Conservation (phyloP, 2,797 vertebrate species). For the Sus cebifrons region DNA sequence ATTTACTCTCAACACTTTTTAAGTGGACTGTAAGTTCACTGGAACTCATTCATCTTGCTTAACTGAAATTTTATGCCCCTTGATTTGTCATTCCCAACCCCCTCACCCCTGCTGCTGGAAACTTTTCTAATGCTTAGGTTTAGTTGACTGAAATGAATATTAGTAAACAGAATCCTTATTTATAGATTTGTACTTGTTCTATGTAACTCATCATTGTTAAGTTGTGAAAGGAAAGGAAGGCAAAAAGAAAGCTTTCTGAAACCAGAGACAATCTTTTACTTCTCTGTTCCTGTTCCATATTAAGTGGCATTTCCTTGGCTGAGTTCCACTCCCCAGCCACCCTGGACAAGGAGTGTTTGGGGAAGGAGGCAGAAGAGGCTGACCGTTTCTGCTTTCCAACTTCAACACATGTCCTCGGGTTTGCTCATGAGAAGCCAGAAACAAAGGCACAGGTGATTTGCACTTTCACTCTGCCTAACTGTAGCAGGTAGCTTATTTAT, state of each 20-base stretch:
- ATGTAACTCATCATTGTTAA: slow-evolving; percentile 22
- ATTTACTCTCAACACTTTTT: not conserved
- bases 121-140: slow-evolving; percentile 22
- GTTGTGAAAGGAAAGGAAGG: slow-evolving; percentile 30
- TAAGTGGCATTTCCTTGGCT: not conserved
- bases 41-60: not conserved
- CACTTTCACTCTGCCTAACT: slow-evolving; percentile 78
- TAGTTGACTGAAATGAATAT: slow-evolving; percentile 14
- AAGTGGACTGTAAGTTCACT: not conserved
- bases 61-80: not conserved
- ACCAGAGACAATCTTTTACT: not conserved
- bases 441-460: not conserved
- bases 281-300: not conserved
- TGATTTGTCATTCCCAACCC: not conserved
- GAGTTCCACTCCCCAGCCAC: not conserved
- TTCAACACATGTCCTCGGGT: not conserved
- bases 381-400: not conserved
- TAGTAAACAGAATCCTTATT: not conserved
- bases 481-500: slow-evolving; percentile 88
- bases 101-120: not conserved
- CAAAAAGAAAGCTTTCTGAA: slow-evolving; percentile 19
- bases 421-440: not conserved
- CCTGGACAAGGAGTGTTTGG: not conserved
- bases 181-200: slow-evolving; percentile 23
- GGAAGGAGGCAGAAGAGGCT: not conserved